Percentiles rank a stretch among this genome's conserved stretches.
phyloP scores from a whole-genome alignment of 1,140 invertebrate species.

The Drosophila ficusphila region DNA sequence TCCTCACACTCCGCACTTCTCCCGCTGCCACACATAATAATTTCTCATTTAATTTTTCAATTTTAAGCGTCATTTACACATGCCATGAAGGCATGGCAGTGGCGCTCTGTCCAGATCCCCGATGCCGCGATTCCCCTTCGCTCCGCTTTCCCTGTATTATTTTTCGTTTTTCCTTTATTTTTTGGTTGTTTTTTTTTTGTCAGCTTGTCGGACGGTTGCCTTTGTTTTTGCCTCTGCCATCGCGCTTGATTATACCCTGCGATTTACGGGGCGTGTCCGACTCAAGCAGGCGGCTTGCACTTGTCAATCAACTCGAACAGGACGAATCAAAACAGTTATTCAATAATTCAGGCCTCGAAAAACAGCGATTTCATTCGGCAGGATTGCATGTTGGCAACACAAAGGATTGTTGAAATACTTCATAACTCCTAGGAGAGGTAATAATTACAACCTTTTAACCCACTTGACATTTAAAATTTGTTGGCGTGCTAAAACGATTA shows the following conservation, averaged over 20 bases:
- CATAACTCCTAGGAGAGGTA: too few relatives aligned
- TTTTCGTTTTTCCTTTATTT: conserved; percentile 1
- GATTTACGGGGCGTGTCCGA: neutral
- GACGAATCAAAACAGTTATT: conserved; percentile 9
- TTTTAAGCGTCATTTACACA: conserved; percentile 83
- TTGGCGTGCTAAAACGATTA: too few relatives aligned
- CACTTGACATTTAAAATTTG: too few relatives aligned
- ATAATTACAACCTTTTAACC: too few relatives aligned
- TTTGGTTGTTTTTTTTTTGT: conserved; percentile 18
- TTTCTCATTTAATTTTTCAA: conserved; percentile 83
- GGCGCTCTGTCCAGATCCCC: conserved; percentile 66
- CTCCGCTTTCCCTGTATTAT: conserved; percentile 13
- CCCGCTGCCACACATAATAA: conserved; percentile 78
- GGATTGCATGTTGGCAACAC: neutral
- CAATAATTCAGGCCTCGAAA: conserved; percentile 4
- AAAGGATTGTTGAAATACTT: neutral
- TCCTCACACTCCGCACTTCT: conserved; percentile 4
- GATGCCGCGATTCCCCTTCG: conserved; percentile 27
- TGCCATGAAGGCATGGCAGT: conserved; percentile 68
- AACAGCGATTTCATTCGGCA: neutral
- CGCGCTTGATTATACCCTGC: conserved; percentile 46
- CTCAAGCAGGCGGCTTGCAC: conserved; percentile 4
- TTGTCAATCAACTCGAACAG: conserved; percentile 19
- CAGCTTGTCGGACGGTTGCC: conserved; percentile 30
- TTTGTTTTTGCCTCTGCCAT: conserved; percentile 28